Evolutionary conservation across 2,888 invertebrate genomes (phyloP), one percentile per base, ranked within the genome.

Genomic region (Chalcis sispes): DNA sequence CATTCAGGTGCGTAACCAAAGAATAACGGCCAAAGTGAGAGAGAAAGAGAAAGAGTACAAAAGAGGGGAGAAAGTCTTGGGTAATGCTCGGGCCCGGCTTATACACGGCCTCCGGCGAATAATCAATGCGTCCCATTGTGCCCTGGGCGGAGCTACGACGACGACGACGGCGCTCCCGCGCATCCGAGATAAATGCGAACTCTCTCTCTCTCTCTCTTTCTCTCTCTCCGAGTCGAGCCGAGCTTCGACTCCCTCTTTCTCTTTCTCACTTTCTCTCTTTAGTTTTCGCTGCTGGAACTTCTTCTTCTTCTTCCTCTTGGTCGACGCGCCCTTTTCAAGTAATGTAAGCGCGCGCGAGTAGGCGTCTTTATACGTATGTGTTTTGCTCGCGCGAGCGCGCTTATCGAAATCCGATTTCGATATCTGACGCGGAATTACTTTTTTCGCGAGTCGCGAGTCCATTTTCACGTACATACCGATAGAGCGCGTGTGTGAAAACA

Each of bases 121-220:
- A 85, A 86, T 86, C 85, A 83, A 85, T 85, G 86, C 83, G 80
- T 83, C 80, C 82, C 78, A 77, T 83, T 81, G 81, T 79, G 79
- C 79, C 71, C 58, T 54, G 72, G 65, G 67, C 75, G 81, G 77
- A 61, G 74, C 70, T 58, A 52, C 52, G 62, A 58, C 58, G 62
- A n/a, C n/a, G n/a, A n/a, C n/a, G n/a, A n/a, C n/a, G n/a, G n/a
- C n/a, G n/a, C n/a, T n/a, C n/a, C 52, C 32, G 48, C 61, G 64
- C 54, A 54, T 42, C 58, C 32, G 52, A 50, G 67, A 50, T 65
- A 72, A 64, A 67, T 61, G 65, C 71, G 32, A 10, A 15, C 13
- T 20, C 42, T 18, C 25, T 27, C 56, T 32, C 40, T 54, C 46
- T 52, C 40, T 50, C 36, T 40, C 59, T 61, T 15, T 18, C 52